Conservation (phyloP, 1,140 invertebrate species). For the Drosophila novamexicana region DNA sequence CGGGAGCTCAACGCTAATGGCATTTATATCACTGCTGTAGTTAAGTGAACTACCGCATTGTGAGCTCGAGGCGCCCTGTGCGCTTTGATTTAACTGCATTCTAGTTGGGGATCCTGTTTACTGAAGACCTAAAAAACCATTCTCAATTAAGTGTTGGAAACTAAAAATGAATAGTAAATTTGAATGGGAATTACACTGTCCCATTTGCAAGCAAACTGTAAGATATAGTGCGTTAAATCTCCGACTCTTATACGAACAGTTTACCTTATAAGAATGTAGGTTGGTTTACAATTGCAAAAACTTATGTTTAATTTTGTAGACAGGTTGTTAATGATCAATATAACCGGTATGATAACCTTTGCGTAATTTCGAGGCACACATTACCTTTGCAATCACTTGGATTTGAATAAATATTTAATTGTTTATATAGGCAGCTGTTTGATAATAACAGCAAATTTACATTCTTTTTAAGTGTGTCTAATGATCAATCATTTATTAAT, state of each 20-base stretch:
- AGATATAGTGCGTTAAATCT: too few species aligned
- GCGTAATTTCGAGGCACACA: not conserved
- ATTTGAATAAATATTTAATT: too few species aligned
- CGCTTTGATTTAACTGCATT: slow-evolving; percentile 36
- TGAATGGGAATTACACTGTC: too few species aligned
- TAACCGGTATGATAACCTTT: not conserved
- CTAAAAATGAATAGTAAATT: too few species aligned
- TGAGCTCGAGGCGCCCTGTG: slow-evolving; percentile 32
- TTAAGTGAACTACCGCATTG: slow-evolving; percentile 65
- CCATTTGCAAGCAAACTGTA: too few species aligned
- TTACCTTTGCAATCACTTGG: not conserved
- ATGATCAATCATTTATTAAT: not conserved
- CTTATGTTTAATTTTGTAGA: not conserved
- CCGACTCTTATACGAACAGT: too few species aligned
- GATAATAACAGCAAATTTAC: not conserved
- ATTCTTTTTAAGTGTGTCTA: not conserved
- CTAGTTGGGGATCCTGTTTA: slow-evolving; percentile 6
- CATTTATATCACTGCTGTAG: slow-evolving; percentile 81
- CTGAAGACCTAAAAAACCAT: not conserved
- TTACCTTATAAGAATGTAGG: not conserved
- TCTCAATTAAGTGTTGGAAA: too few species aligned
- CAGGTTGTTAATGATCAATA: not conserved
- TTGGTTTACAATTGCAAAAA: not conserved
- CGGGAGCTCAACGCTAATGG: slow-evolving; percentile 64
- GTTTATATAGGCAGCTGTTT: too few species aligned